Evolutionary conservation across 2,113 vertebrate species (phyloP).

Genomic region (Nycticorax nycticorax): DNA sequence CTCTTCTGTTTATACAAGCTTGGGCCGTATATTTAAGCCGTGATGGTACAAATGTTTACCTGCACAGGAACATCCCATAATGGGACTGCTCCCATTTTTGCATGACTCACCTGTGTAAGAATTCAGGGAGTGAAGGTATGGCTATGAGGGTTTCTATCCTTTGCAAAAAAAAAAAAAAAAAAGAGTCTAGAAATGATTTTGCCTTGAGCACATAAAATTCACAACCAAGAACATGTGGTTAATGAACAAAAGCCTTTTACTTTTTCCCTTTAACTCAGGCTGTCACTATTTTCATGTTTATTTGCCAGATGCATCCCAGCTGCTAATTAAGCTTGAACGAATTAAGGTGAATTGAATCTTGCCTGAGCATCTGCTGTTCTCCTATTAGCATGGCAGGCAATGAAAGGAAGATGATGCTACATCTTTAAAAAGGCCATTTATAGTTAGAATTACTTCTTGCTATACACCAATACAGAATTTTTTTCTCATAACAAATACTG

Average conservation of each 20-base stretch:
- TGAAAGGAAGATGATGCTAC: constrained; percentile 49
- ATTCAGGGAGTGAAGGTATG: background rate
- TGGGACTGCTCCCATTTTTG: background rate
- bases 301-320: constrained; percentile 74
- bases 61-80: background rate
- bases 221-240: constrained; percentile 53
- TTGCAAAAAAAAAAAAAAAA: background rate
- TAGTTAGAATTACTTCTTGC: constrained; percentile 35
- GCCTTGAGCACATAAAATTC: constrained; percentile 34
- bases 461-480: background rate
- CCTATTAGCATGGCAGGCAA: constrained; percentile 56
- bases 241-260: constrained; percentile 65
- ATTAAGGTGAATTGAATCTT: constrained; percentile 81
- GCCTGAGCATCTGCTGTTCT: constrained; percentile 68
- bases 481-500: background rate
- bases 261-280: constrained; percentile 52
- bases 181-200: background rate
- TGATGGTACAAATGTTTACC: constrained; percentile 6
- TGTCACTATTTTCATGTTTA: constrained; percentile 70
- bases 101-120: background rate
- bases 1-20: constrained; percentile 55
- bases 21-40: constrained; percentile 30
- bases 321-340: constrained; percentile 79
- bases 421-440: constrained; percentile 51
- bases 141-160: background rate